Conservation (phyloP, 2,113 vertebrate genomes). For the Pagrus major region DNA sequence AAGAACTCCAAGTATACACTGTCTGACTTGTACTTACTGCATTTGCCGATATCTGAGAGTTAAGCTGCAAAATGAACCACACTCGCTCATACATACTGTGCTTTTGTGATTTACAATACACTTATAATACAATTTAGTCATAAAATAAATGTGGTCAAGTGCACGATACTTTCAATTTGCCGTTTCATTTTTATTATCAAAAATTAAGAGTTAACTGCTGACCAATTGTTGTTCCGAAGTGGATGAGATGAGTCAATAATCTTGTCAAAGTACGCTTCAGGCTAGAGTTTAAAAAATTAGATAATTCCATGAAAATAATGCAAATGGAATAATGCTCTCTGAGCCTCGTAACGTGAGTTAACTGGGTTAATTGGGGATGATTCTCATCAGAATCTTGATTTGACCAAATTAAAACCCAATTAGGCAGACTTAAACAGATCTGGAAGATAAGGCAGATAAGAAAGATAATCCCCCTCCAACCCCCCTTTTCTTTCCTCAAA, state of each 20-base stretch:
- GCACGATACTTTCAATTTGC: background rate
- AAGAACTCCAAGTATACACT: slow-evolving; percentile 3
- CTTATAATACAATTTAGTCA: no score
- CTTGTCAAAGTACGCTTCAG: background rate
- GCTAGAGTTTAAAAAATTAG: slow-evolving; percentile 15
- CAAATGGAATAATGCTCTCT: slow-evolving; percentile 6
- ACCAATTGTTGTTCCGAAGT: background rate
- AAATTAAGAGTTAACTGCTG: background rate
- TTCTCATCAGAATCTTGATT: slow-evolving; percentile 59
- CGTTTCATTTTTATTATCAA: background rate
- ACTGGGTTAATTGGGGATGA: slow-evolving; percentile 60
- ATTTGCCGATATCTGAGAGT: background rate
- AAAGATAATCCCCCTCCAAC: slow-evolving; percentile 48
- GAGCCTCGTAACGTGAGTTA: slow-evolving; percentile 19
- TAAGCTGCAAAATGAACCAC: background rate
- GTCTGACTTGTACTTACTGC: background rate
- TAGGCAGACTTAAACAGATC: slow-evolving; percentile 62
- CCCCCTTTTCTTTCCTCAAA: background rate
- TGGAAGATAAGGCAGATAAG: slow-evolving; percentile 55
- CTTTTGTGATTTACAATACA: background rate
- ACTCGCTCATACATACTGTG: background rate
- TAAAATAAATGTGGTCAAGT: background rate
- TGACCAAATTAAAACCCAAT: slow-evolving; percentile 68
- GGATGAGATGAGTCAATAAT: background rate
- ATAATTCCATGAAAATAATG: background rate